These are phyloP conservation scores for Euzophera pinguis DNA, from an alignment of 2,888 invertebrate species.

Conservation along the genomic window DNA sequence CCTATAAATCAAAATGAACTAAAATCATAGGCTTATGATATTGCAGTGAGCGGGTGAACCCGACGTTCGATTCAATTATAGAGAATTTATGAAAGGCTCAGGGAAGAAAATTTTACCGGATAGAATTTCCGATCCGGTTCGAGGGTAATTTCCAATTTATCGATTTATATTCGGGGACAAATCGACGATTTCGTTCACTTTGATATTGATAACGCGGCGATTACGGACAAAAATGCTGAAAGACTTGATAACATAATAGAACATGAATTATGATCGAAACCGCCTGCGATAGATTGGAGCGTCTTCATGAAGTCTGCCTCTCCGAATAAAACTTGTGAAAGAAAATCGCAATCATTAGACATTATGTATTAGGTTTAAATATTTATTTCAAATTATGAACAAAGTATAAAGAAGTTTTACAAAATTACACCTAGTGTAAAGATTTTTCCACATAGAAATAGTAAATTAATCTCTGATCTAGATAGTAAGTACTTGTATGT, in stretches of 20 bases:
- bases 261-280: slow-evolving; percentile 33
- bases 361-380: no score
- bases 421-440: no score
- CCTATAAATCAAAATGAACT: slow-evolving; percentile 50
- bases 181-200: slow-evolving; percentile 44
- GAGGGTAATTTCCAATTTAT: slow-evolving; percentile 56
- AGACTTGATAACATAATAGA: slow-evolving; percentile 34
- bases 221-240: slow-evolving; percentile 33
- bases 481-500: no score
- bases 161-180: slow-evolving; percentile 47
- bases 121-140: slow-evolving; percentile 53
- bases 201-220: slow-evolving; percentile 36
- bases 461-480: no score
- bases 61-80: slow-evolving; percentile 68
- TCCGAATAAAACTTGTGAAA: no score
- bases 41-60: slow-evolving; percentile 47
- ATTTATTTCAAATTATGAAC: no score
- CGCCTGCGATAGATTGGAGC: slow-evolving; percentile 13
- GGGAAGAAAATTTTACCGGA: slow-evolving; percentile 63
- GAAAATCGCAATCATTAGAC: no score
- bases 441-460: no score
- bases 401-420: no score
- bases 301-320: neutral
- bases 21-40: slow-evolving; percentile 56
- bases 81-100: slow-evolving; percentile 66